Conservation (phyloP, 1,140 invertebrate genomes). For the Cepaea nemoralis region DNA sequence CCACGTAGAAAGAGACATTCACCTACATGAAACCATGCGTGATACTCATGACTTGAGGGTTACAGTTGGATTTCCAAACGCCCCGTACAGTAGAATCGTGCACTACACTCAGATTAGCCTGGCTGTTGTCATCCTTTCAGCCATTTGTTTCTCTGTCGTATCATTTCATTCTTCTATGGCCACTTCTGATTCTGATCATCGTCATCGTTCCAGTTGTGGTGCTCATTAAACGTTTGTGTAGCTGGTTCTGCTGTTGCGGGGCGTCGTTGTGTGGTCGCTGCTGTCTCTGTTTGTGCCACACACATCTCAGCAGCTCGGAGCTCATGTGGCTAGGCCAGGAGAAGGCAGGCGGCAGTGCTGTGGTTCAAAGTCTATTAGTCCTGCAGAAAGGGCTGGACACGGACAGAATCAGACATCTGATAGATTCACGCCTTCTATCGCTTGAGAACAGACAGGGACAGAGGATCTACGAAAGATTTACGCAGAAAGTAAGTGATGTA, state of each 20-base stretch:
- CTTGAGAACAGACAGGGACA: constrained; percentile 69
- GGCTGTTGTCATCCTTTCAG: constrained; percentile 67
- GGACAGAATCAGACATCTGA: constrained; percentile 71
- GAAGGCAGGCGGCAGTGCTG: constrained; percentile 66
- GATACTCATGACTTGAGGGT: constrained; percentile 26
- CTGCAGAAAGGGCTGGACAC: constrained; percentile 73
- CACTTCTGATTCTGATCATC: constrained; percentile 58
- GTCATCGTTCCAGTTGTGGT: constrained; percentile 68
- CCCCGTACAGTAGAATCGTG: constrained; percentile 65
- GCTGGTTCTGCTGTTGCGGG: constrained; percentile 56
- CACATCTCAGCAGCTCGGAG: constrained; percentile 70
- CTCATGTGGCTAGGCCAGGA: constrained; percentile 71
- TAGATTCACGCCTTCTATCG: constrained; percentile 72
- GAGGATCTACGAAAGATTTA: constrained; percentile 73
- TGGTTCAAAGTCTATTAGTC: constrained; percentile 74
- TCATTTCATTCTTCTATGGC: constrained; percentile 68
- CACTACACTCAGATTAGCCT: constrained; percentile 73
- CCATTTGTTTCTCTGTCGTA: constrained; percentile 67
- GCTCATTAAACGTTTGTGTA: constrained; percentile 63
- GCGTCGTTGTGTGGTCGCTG: constrained; percentile 49
- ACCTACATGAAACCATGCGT: constrained; percentile 23
- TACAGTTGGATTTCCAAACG: constrained; percentile 50
- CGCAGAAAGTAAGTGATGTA: constrained; percentile 59
- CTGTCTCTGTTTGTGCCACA: constrained; percentile 60
- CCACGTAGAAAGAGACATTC: constrained; percentile 7